Conservation (phyloP, 2,888 invertebrate species). For the Athalia rosae region DNA sequence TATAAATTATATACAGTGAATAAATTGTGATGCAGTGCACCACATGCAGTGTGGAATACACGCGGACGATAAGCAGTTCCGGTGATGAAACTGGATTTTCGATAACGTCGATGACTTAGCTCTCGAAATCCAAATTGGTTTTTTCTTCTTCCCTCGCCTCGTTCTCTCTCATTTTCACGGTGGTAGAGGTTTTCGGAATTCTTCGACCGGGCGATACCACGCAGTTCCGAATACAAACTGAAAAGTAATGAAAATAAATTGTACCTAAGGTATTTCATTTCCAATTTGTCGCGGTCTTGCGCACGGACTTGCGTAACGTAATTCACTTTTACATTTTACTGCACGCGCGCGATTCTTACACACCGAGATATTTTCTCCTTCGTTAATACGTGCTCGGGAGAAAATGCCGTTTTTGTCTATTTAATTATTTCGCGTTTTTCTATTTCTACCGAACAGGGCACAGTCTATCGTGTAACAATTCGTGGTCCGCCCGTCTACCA, state of each 20-base stretch:
- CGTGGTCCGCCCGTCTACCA: too few species aligned
- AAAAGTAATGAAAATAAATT: neutral
- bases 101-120: neutral
- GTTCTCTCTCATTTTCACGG: neutral
- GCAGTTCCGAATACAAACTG: neutral
- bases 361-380: neutral
- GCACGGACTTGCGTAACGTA: constrained; percentile 10
- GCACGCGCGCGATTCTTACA: constrained; percentile 10
- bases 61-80: neutral
- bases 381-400: neutral
- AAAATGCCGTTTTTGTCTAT: too few species aligned
- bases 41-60: constrained; percentile 23
- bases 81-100: constrained; percentile 17
- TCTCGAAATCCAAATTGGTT: neutral
- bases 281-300: constrained; percentile 32
- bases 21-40: too few species aligned
- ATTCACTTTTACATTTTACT: constrained; percentile 29
- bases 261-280: neutral
- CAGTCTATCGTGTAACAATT: too few species aligned
- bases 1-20: too few species aligned
- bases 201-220: neutral
- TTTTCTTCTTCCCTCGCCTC: too few species aligned
- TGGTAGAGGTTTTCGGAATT: too few species aligned
- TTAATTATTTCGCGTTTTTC: neutral
- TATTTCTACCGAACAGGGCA: neutral